Base-by-base conservation (phyloP, 2,888 invertebrate genomes). In the Pycnomerus fuliginosus region DNA sequence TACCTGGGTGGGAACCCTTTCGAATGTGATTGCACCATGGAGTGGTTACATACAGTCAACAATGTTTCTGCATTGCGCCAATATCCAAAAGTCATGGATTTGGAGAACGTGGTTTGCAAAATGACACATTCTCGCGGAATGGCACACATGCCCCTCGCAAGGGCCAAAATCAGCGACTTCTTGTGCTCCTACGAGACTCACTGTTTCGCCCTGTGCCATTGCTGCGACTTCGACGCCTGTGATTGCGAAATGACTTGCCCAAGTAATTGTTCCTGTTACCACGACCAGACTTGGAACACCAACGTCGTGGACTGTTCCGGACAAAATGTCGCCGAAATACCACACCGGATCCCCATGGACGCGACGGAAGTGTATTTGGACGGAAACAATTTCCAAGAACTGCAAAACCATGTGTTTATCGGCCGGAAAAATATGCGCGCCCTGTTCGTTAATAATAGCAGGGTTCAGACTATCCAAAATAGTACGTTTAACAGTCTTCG, bases 161-260 rank as follows among this genome's bases (percentile, higher is more conserved):
- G 84, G 52, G 84, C 91, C 17, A 83, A 84, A 60, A 80, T 88
- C 39, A 82, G 87, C 53, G 90, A 93, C 72, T 94, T 94, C 74
- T 80, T 95, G 60, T 95, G 94, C 75, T 86, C 85, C 62, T 95
- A 95, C 76, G 88, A 90, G 67, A 85, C 88, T 37, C 92, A 94
- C 74, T 96, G 96, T 75, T 94, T 94, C 72, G 89, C 93, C 24
- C 80, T 91, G 34, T 96, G 96, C 73, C 91, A 92, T 70, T 96
- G 96, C 74, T 96, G 96, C 74, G 94, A 94, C 69, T 95, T 91
- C 69, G 93, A 93, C 68, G 90, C 90, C 49, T 96, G 96, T 73
- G 95, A 95, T 73, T 96, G 96, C 74, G 92, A 95, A 76, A 92
- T 94, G 89, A 92, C 90, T 52, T 96, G 96, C 67, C 96, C 96